Evolutionary conservation across 2,113 vertebrate species (phyloP).

Genomic region (Chloropsis cyanopogon): DNA sequence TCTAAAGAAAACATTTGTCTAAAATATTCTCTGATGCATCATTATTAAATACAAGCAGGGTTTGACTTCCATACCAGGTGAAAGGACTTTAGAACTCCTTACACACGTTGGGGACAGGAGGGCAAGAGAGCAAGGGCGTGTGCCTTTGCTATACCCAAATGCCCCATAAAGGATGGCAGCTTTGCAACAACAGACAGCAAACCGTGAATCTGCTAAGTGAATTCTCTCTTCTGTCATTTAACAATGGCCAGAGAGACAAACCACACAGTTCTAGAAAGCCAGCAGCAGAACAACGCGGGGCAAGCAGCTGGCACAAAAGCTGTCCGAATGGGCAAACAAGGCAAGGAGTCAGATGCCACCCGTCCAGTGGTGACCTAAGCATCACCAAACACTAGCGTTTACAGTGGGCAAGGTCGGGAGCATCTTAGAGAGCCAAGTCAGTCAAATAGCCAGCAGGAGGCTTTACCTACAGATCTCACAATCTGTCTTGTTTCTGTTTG

Average conservation of each 20-base stretch:
- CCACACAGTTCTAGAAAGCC: not conserved
- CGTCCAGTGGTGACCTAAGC: not conserved
- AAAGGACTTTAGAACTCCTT: not conserved
- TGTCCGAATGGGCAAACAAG: not conserved
- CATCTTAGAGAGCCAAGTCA: not conserved
- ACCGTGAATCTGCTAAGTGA: not conserved
- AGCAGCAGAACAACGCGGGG: not conserved
- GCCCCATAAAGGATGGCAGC: not conserved
- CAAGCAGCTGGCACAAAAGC: not conserved
- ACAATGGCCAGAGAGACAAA: not conserved
- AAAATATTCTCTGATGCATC: not conserved
- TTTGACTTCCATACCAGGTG: not conserved
- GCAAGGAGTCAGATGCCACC: not conserved
- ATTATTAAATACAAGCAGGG: not conserved
- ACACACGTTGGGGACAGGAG: not conserved
- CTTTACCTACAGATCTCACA: not conserved
- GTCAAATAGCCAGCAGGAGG: not conserved
- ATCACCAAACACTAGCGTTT: not conserved
- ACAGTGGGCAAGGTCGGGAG: not conserved
- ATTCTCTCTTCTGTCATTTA: not conserved
- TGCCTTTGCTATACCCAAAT: not conserved
- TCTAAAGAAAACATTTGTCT: not conserved
- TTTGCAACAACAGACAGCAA: not conserved
- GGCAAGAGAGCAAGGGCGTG: not conserved
- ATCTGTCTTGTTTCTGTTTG: not conserved